Percentiles rank a stretch among this genome's conserved stretches.
Conservation (phyloP, 2,797 vertebrate genomes). For the Dryobates pubescens region DNA sequence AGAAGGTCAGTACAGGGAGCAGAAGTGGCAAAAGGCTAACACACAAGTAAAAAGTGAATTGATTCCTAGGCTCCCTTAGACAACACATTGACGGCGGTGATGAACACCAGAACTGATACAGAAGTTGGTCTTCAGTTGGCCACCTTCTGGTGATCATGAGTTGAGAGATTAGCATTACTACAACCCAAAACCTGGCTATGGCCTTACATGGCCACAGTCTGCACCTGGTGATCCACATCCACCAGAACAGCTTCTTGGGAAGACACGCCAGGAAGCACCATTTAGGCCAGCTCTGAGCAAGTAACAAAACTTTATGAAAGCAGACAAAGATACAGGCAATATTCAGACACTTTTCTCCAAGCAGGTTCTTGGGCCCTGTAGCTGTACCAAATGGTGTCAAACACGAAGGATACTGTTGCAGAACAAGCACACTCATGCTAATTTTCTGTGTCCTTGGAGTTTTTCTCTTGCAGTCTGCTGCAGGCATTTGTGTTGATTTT, state of each 20-base stretch:
- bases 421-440: not conserved
- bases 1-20: not conserved
- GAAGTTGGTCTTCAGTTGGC: not conserved
- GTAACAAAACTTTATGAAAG: not conserved
- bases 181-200: not conserved
- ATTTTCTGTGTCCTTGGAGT: not conserved
- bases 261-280: not conserved
- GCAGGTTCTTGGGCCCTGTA: not conserved
- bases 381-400: not conserved
- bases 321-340: not conserved
- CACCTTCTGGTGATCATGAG: not conserved
- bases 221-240: not conserved
- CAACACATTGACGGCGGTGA: not conserved
- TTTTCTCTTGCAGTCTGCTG: not conserved
- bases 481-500: not conserved
- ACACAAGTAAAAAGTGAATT: not conserved
- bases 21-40: not conserved
- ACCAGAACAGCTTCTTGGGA: not conserved
- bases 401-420: accelerated
- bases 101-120: not conserved
- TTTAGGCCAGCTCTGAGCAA: not conserved
- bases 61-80: not conserved
- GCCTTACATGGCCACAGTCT: not conserved
- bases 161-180: not conserved
- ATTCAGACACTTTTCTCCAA: not conserved